Evolutionary conservation across 2,888 invertebrate species (phyloP).

Genomic region (Neoitamus cyanurus): DNA sequence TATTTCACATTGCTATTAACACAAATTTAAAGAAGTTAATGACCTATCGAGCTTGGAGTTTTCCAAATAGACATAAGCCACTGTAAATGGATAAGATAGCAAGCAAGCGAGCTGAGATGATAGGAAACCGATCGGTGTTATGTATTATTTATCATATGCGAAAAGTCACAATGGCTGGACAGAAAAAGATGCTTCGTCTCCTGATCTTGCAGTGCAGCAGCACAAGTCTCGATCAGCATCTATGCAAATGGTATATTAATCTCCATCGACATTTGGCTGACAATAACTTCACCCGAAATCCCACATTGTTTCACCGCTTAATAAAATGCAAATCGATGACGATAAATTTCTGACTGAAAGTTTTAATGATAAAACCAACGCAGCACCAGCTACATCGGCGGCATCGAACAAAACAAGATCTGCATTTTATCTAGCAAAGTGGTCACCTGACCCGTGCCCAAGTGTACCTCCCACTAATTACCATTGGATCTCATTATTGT

Average conservation of each 20-base stretch:
- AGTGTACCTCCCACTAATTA: slow-evolving; percentile 40
- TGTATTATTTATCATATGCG: background rate
- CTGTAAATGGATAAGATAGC: background rate
- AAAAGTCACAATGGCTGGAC: background rate
- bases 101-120: background rate
- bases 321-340: slow-evolving; percentile 7
- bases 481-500: slow-evolving; percentile 49
- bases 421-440: slow-evolving; percentile 10
- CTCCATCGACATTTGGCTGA: background rate
- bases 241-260: background rate
- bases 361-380: slow-evolving; percentile 13
- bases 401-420: background rate
- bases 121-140: background rate
- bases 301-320: slow-evolving; percentile 12
- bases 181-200: background rate
- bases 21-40: slow-evolving; percentile 5
- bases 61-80: background rate
- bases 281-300: background rate
- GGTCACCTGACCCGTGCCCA: background rate
- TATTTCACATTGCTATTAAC: background rate
- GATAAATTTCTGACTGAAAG: slow-evolving; percentile 9
- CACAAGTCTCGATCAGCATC: background rate
- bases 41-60: background rate
- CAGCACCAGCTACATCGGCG: background rate
- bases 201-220: background rate